Percentiles rank a stretch among this genome's conserved stretches.
Conservation (phyloP, 1,140 invertebrate genomes). For the Drosophila rhopaloa region DNA sequence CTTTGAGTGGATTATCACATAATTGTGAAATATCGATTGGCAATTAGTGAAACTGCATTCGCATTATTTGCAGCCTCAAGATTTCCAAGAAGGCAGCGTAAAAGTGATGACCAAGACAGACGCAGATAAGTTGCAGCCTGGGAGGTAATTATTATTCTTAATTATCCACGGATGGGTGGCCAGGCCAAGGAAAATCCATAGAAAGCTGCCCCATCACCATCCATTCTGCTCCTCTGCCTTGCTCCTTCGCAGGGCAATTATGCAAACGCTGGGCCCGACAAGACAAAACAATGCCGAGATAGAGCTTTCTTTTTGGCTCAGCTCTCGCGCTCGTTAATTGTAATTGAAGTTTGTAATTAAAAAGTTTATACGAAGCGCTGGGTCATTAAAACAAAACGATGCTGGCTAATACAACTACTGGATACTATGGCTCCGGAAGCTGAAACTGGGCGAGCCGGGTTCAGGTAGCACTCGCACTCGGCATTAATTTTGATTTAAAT, state of each 20-base stretch:
- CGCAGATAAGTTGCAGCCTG: conserved; percentile 47
- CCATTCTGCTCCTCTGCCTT: neutral
- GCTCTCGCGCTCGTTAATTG: conserved; percentile 68
- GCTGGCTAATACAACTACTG: conserved; percentile 50
- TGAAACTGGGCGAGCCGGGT: neutral
- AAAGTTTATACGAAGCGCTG: conserved; percentile 73
- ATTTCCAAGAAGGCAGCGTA: conserved; percentile 1
- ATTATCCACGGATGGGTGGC: conserved; percentile 46
- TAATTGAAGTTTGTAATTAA: conserved; percentile 83
- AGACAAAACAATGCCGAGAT: conserved; percentile 32
- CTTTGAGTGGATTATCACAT: conserved; percentile 4
- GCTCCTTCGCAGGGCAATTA: conserved; percentile 53
- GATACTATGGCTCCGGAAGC: neutral
- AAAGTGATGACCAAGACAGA: conserved; percentile 14
- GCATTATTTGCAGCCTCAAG: conserved; percentile 32
- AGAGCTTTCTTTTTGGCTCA: conserved; percentile 41
- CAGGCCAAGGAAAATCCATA: conserved; percentile 4
- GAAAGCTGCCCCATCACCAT: conserved; percentile 10
- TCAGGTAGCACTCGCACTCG: conserved; percentile 35
- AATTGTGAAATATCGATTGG: conserved; percentile 34
- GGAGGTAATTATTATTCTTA: conserved; percentile 61
- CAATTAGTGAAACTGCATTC: conserved; percentile 25
- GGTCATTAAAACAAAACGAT: conserved; percentile 76
- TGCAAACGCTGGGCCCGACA: conserved; percentile 45
- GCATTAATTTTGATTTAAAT: conserved; percentile 79